phyloP scores from a whole-genome alignment of 2,797 vertebrate species.

The Presbytis comata region DNA sequence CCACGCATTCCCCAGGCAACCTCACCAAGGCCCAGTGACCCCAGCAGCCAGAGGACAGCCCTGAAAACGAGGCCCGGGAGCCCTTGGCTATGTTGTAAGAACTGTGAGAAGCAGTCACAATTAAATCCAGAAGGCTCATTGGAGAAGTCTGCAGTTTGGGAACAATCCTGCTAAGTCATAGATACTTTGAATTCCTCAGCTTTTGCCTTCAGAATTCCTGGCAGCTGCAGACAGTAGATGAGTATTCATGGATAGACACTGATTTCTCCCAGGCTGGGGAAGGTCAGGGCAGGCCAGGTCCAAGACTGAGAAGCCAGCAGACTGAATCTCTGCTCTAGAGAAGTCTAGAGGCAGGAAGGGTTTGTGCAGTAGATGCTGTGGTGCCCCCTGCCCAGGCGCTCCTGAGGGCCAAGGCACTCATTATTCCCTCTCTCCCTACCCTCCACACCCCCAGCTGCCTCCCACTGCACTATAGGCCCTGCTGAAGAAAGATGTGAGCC shows the following conservation, averaged over 20 bases:
- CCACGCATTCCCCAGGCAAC: not conserved
- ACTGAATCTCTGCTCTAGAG: not conserved
- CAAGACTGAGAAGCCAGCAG: not conserved
- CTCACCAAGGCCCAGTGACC: not conserved
- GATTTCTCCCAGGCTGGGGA: not conserved
- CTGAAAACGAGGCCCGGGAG: not conserved
- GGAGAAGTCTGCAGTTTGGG: conserved; percentile 59
- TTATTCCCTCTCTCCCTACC: not conserved
- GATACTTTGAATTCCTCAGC: conserved; percentile 69
- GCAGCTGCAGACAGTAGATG: conserved; percentile 3
- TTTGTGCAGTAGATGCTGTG: not conserved
- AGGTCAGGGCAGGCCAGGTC: not conserved
- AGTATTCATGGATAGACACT: not conserved
- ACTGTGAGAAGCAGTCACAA: conserved; percentile 48
- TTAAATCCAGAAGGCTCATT: conserved; percentile 64
- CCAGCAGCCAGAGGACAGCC: not conserved
- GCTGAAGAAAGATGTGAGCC: not conserved
- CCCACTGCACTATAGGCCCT: not conserved
- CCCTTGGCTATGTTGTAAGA: conserved; percentile 5
- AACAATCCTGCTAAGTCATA: conserved; percentile 73
- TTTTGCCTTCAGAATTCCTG: conserved; percentile 67
- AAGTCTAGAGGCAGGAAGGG: not conserved
- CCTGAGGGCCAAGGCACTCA: not conserved
- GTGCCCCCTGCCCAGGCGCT: not conserved
- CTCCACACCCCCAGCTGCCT: not conserved